phyloP scores from a whole-genome alignment of 2,888 invertebrate genomes.

The Tinea semifulvella region DNA sequence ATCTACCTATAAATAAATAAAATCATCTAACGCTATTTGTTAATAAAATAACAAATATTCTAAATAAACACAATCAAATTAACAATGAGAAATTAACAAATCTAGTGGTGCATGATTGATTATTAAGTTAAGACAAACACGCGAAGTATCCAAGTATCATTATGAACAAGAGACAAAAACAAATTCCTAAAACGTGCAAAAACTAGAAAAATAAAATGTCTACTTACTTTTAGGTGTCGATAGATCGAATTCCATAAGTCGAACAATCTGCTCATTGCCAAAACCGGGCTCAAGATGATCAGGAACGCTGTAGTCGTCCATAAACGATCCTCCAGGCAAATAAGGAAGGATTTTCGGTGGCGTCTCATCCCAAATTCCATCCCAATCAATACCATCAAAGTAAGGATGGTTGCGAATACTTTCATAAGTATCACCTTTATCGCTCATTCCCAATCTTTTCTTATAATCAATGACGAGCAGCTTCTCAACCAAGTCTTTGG shows the following conservation, averaged over 20 bases:
- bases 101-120: no score
- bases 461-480: constrained; percentile 84
- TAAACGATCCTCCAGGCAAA: constrained; percentile 74
- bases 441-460: constrained; percentile 83
- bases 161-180: no score
- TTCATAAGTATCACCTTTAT: constrained; percentile 74
- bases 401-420: constrained; percentile 89
- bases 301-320: constrained; percentile 77
- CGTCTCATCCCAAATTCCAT: constrained; percentile 75
- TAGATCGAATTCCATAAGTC: constrained; percentile 78
- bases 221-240: constrained; percentile 54
- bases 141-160: no score
- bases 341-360: constrained; percentile 87
- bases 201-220: constrained; percentile 14
- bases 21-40: no score
- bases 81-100: no score
- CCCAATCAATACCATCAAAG: constrained; percentile 86
- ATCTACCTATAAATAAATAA: no score
- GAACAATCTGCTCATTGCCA: constrained; percentile 81
- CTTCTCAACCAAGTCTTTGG: constrained; percentile 88
- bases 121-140: no score
- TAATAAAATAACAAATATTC: no score
- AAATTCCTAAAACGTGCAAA: no score
- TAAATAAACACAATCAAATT: no score
- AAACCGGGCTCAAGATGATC: constrained; percentile 88